phyloP scores from a whole-genome alignment of 2,888 invertebrate species.

The Drosophila tripunctata region DNA sequence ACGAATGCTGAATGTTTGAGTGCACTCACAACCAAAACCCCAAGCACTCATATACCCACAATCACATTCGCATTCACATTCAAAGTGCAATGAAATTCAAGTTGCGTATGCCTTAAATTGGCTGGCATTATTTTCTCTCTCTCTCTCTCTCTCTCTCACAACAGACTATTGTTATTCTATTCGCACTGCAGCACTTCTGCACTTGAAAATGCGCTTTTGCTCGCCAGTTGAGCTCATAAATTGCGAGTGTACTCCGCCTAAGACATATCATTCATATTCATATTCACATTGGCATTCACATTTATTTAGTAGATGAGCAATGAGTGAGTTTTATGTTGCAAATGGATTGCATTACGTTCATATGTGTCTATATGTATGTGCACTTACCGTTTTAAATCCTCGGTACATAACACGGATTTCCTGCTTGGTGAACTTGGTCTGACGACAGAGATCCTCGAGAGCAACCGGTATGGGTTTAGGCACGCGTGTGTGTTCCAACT shows the following conservation, averaged over 20 bases:
- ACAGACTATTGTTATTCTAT: conserved; percentile 7
- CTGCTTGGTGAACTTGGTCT: conserved; percentile 97
- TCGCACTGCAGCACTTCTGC: background rate
- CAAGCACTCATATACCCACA: background rate
- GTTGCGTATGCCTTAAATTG: conserved; percentile 61
- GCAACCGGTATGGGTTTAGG: conserved; percentile 94
- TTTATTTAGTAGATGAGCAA: background rate
- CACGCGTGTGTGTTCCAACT: conserved; percentile 90
- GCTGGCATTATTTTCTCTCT: conserved; percentile 32
- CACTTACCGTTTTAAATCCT: conserved; percentile 91
- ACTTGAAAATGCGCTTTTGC: conserved; percentile 16
- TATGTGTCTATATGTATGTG: conserved; percentile 22
- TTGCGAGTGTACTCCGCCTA: conserved; percentile 23
- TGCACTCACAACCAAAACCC: background rate
- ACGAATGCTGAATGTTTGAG: conserved; percentile 10
- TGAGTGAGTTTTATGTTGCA: background rate
- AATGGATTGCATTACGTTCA: background rate
- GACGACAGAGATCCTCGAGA: conserved; percentile 94
- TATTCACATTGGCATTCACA: background rate
- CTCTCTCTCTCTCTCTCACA: background rate
- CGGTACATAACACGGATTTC: conserved; percentile 99
- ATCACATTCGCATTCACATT: conserved; percentile 8
- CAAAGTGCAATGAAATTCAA: conserved; percentile 68
- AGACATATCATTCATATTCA: conserved; percentile 23
- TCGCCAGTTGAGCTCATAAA: conserved; percentile 23